Base-by-base conservation (phyloP, 2,888 invertebrate species). In the Lysandra bellargus region DNA sequence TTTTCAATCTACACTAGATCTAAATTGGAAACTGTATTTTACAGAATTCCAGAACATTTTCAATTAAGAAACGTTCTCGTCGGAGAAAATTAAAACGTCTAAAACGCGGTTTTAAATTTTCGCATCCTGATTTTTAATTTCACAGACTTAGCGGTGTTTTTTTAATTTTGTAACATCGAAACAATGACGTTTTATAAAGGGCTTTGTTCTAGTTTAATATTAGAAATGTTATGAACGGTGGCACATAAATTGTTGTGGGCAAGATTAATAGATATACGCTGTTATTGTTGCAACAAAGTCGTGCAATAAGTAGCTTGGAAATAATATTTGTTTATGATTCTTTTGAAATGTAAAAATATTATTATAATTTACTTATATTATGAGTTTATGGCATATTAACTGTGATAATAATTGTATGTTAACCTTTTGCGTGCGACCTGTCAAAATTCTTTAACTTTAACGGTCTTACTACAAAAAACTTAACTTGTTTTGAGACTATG, bases 11-110 rank as follows among this genome's bases (percentile, higher is more conserved):
- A 69, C 69, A 69, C 69, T 69, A 37, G 69, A 69, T 33, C 33
- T 69, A 69, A 69, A 69, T 69, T 69, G 33, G 37, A 69, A 69
- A 69, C 69, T 69, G 69, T 69, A 69, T 69, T 69, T 69, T 69
- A 69, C 69, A 69, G 37, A 69, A 69, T 33, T 69, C 69, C 30
- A 12, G 64, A 69, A 69, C 37, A 14, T 69, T 69, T 40, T 69
- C 69, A 69, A 69, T 69, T 69, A 69, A 69, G 33, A 69, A 69
- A 69, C 14, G 69, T 37, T 30, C 69, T 69, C 12, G 69, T 69
- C 23, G 30, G 23, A 30, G 74, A 14, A 64, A 53, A 37, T 33
- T 23, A 79, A 53, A 9, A 57, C 69, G 69, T 69, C 69, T 30
- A 69, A 69, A 69, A 37, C 69, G 69, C 4, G 33, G 33, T 37